Evolutionary conservation across 35 echinoderm and acorn worm species (phyloP).

Genomic region (Diadema setosum): DNA sequence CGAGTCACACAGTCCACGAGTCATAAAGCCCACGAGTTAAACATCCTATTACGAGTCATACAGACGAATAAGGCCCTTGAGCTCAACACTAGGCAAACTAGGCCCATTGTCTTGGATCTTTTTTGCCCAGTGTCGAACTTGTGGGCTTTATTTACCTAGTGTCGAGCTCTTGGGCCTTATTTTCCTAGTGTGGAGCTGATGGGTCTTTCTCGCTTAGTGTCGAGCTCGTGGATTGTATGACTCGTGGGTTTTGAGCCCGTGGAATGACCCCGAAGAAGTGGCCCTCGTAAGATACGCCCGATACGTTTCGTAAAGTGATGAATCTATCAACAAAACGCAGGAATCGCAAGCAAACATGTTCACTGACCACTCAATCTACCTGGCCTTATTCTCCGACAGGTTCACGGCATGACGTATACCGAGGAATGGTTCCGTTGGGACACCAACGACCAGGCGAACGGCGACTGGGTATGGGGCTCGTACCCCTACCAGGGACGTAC

Average conservation of each 20-base stretch:
- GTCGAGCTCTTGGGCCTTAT: no score
- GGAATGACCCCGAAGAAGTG: background rate
- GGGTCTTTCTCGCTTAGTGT: background rate
- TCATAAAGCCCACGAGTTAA: no score
- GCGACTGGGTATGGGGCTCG: background rate
- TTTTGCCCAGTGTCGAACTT: no score
- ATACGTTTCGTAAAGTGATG: background rate
- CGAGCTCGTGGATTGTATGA: no score
- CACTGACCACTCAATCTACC: background rate
- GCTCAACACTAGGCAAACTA: no score
- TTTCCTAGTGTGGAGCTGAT: no score
- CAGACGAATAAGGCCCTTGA: no score
- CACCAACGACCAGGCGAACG: background rate
- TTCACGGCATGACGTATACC: constrained; percentile 32
- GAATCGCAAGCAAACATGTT: background rate
- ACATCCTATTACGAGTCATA: no score
- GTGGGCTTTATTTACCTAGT: no score
- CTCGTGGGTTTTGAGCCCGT: background rate
- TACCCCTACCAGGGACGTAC: constrained; percentile 4
- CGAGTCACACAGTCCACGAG: no score
- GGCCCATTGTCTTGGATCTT: no score
- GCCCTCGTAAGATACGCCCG: background rate
- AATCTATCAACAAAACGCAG: no score
- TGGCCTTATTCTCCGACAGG: background rate
- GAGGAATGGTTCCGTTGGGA: constrained; percentile 67